A percentile compares a stretch with the other conserved stretches of the same genome.
These are phyloP conservation scores for Halictus quadricinctus DNA, from an alignment of 2,888 invertebrate genomes.

Conservation along the genomic window DNA sequence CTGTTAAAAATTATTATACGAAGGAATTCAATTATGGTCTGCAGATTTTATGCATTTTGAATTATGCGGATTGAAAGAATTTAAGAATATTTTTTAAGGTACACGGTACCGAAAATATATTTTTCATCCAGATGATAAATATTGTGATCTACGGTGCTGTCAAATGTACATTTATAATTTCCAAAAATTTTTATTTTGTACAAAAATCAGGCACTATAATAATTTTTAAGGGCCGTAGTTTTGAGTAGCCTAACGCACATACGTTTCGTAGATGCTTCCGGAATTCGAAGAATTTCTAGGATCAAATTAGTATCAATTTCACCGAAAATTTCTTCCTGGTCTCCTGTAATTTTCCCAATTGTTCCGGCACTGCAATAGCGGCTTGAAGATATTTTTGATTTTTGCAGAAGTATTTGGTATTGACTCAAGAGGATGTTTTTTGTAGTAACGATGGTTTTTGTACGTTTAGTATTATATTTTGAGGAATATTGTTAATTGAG, in stretches of 20 bases:
- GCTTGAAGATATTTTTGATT: not conserved
- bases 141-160: too few relatives aligned
- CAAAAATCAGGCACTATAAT: not conserved
- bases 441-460: not conserved
- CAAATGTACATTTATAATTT: too few relatives aligned
- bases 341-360: not conserved
- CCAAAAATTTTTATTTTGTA: too few relatives aligned
- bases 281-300: not conserved
- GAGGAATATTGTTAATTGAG: conserved; percentile 1
- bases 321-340: not conserved
- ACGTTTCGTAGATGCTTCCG: not conserved
- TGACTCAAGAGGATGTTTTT: not conserved
- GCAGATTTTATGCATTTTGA: too few relatives aligned
- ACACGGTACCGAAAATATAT: too few relatives aligned
- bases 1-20: too few relatives aligned
- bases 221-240: not conserved
- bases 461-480: not conserved
- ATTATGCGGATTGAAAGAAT: too few relatives aligned
- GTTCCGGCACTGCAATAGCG: not conserved
- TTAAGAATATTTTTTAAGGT: too few relatives aligned
- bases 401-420: not conserved
- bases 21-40: too few relatives aligned
- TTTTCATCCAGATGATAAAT: too few relatives aligned
- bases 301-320: not conserved
- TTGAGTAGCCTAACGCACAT: not conserved